Evolutionary conservation across 23 tunicate species (phyloP).

Genomic region (Phallusia fumigata): DNA sequence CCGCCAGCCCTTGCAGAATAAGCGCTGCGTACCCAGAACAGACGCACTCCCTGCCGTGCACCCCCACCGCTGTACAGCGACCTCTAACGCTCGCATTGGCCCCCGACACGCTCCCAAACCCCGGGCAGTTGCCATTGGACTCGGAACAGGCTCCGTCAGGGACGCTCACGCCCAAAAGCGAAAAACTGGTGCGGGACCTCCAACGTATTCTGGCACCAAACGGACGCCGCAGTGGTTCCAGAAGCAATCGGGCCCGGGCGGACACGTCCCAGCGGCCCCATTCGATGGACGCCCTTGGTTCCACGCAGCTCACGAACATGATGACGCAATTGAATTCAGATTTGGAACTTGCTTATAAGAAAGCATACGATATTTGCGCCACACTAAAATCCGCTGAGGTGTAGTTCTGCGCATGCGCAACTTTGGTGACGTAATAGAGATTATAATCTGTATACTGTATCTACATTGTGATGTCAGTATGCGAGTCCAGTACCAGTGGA

Average conservation of each 20-base stretch:
- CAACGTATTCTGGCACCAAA: slow-evolving; percentile 57
- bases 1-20: neutral
- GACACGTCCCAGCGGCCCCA: slow-evolving; percentile 5
- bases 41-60: neutral
- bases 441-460: too few species aligned
- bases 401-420: slow-evolving; percentile 13
- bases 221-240: slow-evolving; percentile 30
- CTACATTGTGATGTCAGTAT: neutral
- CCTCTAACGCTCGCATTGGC: slow-evolving; percentile 34
- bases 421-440: neutral
- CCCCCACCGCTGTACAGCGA: slow-evolving; percentile 15
- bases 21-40: neutral
- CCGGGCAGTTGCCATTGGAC: neutral
- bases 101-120: slow-evolving; percentile 45
- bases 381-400: slow-evolving; percentile 48
- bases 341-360: slow-evolving; percentile 63
- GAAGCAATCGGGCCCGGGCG: slow-evolving; percentile 4
- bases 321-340: slow-evolving; percentile 59
- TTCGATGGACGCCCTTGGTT: slow-evolving; percentile 36
- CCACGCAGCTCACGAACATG: slow-evolving; percentile 53
- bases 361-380: slow-evolving; percentile 55
- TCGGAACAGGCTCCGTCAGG: slow-evolving; percentile 36
- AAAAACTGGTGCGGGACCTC: slow-evolving; percentile 57
- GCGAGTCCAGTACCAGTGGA: neutral
- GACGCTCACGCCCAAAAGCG: slow-evolving; percentile 69